Percentiles rank a stretch among this genome's conserved stretches.
Evolutionary conservation across 2,797 vertebrate species (phyloP).

Genomic region (Apogon talboti): DNA sequence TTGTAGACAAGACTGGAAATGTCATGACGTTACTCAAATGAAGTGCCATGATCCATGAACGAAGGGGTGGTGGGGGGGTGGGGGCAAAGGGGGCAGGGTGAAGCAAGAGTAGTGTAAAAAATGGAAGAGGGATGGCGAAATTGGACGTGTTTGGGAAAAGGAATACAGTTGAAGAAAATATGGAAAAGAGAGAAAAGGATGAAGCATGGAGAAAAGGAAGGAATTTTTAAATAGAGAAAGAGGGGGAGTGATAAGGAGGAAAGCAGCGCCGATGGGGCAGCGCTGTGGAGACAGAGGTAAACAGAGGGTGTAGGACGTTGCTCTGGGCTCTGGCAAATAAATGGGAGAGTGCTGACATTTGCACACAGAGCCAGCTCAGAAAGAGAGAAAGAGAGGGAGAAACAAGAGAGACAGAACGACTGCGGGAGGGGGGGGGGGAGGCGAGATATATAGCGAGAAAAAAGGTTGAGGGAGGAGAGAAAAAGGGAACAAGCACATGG

Average conservation of each 20-base stretch:
- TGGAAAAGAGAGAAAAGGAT: conserved; percentile 30
- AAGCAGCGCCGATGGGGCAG: conserved; percentile 42
- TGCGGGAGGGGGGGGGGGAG: conserved; percentile 11
- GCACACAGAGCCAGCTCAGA: conserved; percentile 70
- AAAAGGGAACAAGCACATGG: conserved; percentile 54
- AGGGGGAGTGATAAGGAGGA: conserved; percentile 15
- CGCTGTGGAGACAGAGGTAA: conserved; percentile 68
- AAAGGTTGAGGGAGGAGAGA: conserved; percentile 30
- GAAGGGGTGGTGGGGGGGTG: conserved; percentile 26
- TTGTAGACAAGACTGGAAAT: conserved; percentile 67
- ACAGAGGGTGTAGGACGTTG: conserved; percentile 71
- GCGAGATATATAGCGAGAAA: conserved; percentile 23
- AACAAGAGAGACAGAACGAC: conserved; percentile 54
- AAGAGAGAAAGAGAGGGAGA: conserved; percentile 54
- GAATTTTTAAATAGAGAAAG: conserved; percentile 9
- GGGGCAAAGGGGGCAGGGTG: conserved; percentile 32
- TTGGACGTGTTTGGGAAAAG: background rate
- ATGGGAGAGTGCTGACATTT: conserved; percentile 81
- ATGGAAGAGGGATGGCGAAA: conserved; percentile 27
- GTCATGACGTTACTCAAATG: conserved; percentile 63
- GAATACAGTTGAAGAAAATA: conserved; percentile 9
- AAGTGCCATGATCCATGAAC: conserved; percentile 73
- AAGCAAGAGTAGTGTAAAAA: conserved; percentile 63
- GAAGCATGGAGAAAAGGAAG: conserved; percentile 8
- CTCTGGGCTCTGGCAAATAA: conserved; percentile 77